Evolutionary conservation across 2,797 vertebrate species (phyloP), one percentile per base, ranked within the genome.

Genomic region (Paedocypris micromegethes): DNA sequence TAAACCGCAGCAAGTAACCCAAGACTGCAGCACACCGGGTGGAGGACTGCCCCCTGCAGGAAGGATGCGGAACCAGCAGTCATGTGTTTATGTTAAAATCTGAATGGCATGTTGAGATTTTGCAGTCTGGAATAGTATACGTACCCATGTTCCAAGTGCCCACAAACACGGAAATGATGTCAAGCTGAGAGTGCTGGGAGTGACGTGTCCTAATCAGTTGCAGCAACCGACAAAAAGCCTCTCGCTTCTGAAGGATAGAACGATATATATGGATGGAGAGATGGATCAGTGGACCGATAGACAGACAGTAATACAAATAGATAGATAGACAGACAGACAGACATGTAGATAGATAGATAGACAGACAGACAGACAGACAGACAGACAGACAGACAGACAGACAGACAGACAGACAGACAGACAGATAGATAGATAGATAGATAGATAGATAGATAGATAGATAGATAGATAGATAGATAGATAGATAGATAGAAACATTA

Each of bases 131-230:
- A 23, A 23, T 23, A 23, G 23, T 7, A n/a, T 52, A 5, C 7
- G 51, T 50, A 93, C 92, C 91, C 91, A 93, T 91, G 73, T 93
- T 92, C 92, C 92, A 92, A 48, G 88, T 91, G 72, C 91, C 92
- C 55, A 92, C 86, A 68, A 91, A 93, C 68, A 93, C 83, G 39
- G 92, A 93, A 75, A 91, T 74, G 74, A 88, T 5, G 3, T 92
- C 91, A 5, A 89, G 89, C 64, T 91, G 87, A 9, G 71, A 82
- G 53, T 82, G 85, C 58, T 87, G 80, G 9, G 84, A 87, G 75
- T 87, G 85, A n/a, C 78, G 79, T 40, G 78, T 80, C 76, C 87
- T 92, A 88, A 91, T 91, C 80, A 91, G 79, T 78, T 89, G 90
- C 23, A 92, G 84, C 46, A 92, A 87, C 4, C 87, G 88, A 68